These are phyloP conservation scores for Spea bombifrons DNA, from an alignment of 2,113 vertebrate genomes.

Conservation along the genomic window DNA sequence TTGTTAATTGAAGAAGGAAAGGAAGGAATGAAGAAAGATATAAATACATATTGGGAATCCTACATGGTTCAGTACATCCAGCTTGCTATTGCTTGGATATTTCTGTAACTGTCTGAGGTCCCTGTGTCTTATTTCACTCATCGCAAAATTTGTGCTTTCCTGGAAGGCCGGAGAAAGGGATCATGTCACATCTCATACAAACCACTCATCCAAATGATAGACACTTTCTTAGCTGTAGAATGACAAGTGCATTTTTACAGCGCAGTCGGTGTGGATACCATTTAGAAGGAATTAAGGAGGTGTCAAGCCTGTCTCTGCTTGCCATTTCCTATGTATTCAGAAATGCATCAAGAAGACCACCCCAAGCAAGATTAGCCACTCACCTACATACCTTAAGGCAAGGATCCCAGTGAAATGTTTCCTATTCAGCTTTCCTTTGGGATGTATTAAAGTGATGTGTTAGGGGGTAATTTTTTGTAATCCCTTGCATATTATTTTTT, in stretches of 20 bases:
- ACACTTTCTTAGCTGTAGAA: slow-evolving; percentile 2
- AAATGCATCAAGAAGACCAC: slow-evolving; percentile 19
- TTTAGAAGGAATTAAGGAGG: slow-evolving; percentile 22
- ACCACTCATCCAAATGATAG: slow-evolving; percentile 19
- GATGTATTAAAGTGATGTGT: too few species aligned
- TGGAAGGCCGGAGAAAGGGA: background rate
- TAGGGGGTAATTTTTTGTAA: too few species aligned
- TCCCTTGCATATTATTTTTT: too few species aligned
- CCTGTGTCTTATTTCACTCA: slow-evolving; percentile 11
- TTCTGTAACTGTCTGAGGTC: background rate
- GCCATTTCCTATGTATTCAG: background rate
- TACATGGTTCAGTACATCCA: background rate
- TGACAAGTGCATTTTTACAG: background rate
- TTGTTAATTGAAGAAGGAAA: too few species aligned
- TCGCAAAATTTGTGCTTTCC: slow-evolving; percentile 7
- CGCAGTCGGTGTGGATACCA: slow-evolving; percentile 7
- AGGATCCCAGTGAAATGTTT: background rate
- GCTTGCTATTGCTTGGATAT: background rate
- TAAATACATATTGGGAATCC: too few species aligned
- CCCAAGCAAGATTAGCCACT: slow-evolving; percentile 17
- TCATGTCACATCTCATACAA: slow-evolving; percentile 1
- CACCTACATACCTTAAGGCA: slow-evolving; percentile 20
- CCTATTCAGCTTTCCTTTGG: background rate
- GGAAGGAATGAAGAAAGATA: too few species aligned
- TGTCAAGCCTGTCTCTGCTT: slow-evolving; percentile 33